Conservation (phyloP, 2,797 vertebrate genomes). For the Novumbra hubbsi region DNA sequence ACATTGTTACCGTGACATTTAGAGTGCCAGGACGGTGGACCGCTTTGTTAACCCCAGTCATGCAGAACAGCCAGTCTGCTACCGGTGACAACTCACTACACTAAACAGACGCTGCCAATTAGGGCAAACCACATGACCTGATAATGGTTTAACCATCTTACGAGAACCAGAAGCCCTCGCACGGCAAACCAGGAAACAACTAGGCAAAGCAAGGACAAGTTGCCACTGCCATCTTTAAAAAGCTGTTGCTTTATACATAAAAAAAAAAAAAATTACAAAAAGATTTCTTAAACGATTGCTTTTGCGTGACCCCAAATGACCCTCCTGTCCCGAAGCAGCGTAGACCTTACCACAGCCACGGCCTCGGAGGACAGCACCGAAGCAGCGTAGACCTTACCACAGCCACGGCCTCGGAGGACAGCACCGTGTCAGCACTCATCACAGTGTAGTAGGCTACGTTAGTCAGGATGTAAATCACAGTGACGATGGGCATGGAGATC, state of each 20-base stretch:
- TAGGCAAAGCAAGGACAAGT: too few relatives aligned
- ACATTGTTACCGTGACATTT: conserved; percentile 8
- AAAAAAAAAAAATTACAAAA: too few relatives aligned
- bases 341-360: conserved; percentile 79
- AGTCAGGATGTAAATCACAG: conserved; percentile 82
- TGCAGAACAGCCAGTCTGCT: conserved; percentile 40
- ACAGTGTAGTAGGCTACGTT: conserved; percentile 83
- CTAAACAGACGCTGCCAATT: conserved; percentile 52
- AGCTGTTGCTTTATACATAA: too few relatives aligned
- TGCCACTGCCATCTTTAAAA: too few relatives aligned
- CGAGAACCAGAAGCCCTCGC: too few relatives aligned
- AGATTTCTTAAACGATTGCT: too few relatives aligned
- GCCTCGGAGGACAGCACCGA: conserved; percentile 71
- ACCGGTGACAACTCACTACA: conserved; percentile 36
- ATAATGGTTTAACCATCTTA: conserved; percentile 5
- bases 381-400: conserved; percentile 72
- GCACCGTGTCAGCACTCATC: conserved; percentile 70
- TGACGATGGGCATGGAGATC: conserved; percentile 84
- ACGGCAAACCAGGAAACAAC: too few relatives aligned
- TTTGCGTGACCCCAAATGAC: not conserved
- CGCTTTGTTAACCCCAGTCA: conserved; percentile 23
- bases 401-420: conserved; percentile 79
- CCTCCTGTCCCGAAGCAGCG: not conserved
- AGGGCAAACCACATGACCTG: conserved; percentile 19
- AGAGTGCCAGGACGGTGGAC: conserved; percentile 20